These are phyloP conservation scores for Beroe forskalii DNA, from an alignment of 37 sponge, comb jelly and placozoan species.

Conservation along the genomic window DNA sequence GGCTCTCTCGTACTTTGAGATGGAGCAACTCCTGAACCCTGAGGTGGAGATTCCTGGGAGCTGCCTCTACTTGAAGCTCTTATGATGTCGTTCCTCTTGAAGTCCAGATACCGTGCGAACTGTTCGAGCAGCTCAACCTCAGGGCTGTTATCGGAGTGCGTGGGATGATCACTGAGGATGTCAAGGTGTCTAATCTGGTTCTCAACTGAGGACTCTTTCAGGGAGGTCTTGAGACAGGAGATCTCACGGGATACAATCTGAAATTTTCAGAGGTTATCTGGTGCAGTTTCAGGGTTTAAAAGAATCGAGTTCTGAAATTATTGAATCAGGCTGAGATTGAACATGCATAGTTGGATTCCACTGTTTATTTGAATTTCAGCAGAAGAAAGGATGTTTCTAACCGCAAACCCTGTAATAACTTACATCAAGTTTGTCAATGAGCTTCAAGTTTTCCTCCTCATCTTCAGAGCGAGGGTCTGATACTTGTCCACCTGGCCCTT, in stretches of 20 bases:
- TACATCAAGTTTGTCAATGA: conserved; percentile 38
- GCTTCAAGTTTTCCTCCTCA: conserved; percentile 24
- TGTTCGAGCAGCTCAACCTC: conserved; percentile 49
- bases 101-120: conserved; percentile 35
- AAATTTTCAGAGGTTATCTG: not conserved
- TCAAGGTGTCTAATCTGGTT: conserved; percentile 10
- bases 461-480: not conserved
- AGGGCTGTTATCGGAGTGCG: not conserved
- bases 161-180: not conserved
- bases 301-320: no score
- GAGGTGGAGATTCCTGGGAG: no score
- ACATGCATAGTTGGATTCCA: no score
- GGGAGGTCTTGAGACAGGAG: not conserved
- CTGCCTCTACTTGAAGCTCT: not conserved
- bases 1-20: no score
- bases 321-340: no score
- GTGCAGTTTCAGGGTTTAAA: not conserved
- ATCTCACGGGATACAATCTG: conserved; percentile 46
- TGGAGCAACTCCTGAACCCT: no score
- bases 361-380: no score
- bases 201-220: conserved; percentile 8
- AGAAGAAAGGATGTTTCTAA: no score
- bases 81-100: conserved; percentile 58
- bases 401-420: no score
- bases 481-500: conserved; percentile 51